Percentiles rank a stretch among this genome's conserved stretches.
Evolutionary conservation across 2,888 invertebrate species (phyloP).

Genomic region (Unio delphinus): DNA sequence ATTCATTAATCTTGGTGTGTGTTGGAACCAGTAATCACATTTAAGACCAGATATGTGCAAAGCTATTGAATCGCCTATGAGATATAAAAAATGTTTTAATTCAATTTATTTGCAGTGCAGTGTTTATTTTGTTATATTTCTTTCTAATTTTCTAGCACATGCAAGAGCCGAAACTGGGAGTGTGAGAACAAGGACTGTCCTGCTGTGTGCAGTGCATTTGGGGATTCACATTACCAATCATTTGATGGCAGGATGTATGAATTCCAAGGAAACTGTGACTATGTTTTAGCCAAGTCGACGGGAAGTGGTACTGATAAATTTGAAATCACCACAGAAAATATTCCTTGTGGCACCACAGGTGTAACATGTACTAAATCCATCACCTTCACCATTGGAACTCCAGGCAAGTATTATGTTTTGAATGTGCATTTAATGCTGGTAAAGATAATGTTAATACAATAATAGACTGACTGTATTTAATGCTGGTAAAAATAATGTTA

Average conservation of each 20-base stretch:
- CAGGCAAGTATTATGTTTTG: conserved; percentile 23
- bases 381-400: conserved; percentile 56
- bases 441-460: no score
- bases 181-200: conserved; percentile 80
- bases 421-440: no score
- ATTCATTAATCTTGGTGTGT: no score
- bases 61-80: background rate
- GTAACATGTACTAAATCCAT: conserved; percentile 91
- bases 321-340: conserved; percentile 85
- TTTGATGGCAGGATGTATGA: conserved; percentile 89
- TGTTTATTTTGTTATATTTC: no score
- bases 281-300: conserved; percentile 80
- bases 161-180: conserved; percentile 81
- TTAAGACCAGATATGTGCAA: background rate
- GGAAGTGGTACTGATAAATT: conserved; percentile 47
- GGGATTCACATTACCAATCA: conserved; percentile 90
- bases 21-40: no score
- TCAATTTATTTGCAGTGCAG: no score
- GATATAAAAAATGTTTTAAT: no score
- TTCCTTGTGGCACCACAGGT: conserved; percentile 88
- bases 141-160: conserved; percentile 46
- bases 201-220: conserved; percentile 88
- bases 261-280: conserved; percentile 91
- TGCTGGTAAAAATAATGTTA: no score
- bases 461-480: no score